phyloP scores from a whole-genome alignment of 1,140 invertebrate species.

The Pseudomyrmex pallidus region DNA sequence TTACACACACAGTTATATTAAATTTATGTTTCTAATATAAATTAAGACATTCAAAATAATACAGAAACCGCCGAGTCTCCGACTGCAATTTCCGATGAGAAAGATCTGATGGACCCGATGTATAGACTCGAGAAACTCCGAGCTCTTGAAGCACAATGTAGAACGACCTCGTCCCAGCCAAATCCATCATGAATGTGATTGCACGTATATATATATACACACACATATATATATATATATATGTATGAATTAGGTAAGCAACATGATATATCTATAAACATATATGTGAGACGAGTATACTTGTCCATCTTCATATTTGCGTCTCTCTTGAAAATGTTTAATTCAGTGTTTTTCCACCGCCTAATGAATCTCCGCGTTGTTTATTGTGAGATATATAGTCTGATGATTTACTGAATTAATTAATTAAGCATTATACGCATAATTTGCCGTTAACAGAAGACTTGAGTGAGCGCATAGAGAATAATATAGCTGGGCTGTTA shows the following conservation, averaged over 20 bases:
- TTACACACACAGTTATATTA: not conserved
- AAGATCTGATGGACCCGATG: slow-evolving; percentile 80
- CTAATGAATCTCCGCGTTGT: not conserved
- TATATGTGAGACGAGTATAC: slow-evolving; percentile 21
- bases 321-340: slow-evolving; percentile 16
- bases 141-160: slow-evolving; percentile 81
- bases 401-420: slow-evolving; percentile 22
- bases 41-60: slow-evolving; percentile 21
- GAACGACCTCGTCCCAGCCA: slow-evolving; percentile 75
- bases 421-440: not conserved
- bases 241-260: slow-evolving; percentile 90
- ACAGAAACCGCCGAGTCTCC: slow-evolving; percentile 66
- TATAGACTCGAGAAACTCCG: slow-evolving; percentile 82
- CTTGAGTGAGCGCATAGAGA: not conserved
- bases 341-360: not conserved
- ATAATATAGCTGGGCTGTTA: slow-evolving; percentile 19
- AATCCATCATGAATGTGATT: slow-evolving; percentile 86
- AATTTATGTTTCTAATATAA: slow-evolving; percentile 11
- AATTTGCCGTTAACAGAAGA: slow-evolving; percentile 14
- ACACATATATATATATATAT: too few species aligned
- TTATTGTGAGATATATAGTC: not conserved
- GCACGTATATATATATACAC: not conserved
- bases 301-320: slow-evolving; percentile 33
- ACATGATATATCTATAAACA: slow-evolving; percentile 46
- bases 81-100: slow-evolving; percentile 74